phyloP scores from a whole-genome alignment of 2,888 invertebrate species.

The Crematogaster levior region DNA sequence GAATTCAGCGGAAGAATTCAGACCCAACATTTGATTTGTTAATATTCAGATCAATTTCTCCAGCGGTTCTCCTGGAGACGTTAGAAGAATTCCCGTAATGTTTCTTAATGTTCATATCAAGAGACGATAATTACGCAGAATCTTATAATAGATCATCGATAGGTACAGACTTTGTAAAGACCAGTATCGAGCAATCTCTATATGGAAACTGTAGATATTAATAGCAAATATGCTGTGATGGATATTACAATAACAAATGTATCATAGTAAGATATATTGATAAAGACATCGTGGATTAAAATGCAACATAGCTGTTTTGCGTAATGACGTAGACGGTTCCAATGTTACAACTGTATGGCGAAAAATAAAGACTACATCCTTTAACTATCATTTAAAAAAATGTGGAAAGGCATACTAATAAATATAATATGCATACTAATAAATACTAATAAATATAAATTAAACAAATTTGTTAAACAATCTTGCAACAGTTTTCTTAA shows the following conservation, averaged over 20 bases:
- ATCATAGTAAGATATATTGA: slow-evolving; percentile 46
- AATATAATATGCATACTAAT: too few relatives aligned
- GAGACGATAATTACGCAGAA: not conserved
- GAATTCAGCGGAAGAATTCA: slow-evolving; percentile 17
- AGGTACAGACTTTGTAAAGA: slow-evolving; percentile 5
- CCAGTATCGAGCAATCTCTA: slow-evolving; percentile 36
- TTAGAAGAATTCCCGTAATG: not conserved
- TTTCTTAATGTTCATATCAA: not conserved
- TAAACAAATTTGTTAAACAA: not conserved
- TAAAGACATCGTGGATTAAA: slow-evolving; percentile 40
- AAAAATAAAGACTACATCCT: not conserved
- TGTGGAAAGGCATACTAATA: not conserved
- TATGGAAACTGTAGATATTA: slow-evolving; percentile 36
- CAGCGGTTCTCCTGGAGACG: not conserved
- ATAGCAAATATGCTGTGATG: slow-evolving; percentile 26
- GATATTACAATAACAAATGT: slow-evolving; percentile 52
- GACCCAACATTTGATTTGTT: too few relatives aligned
- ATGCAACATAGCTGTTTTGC: slow-evolving; percentile 42
- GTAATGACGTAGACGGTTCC: slow-evolving; percentile 30
- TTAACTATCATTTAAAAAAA: too few relatives aligned
- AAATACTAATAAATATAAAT: not conserved
- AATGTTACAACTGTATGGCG: slow-evolving; percentile 36
- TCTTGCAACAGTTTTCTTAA: not conserved
- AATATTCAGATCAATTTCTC: not conserved
- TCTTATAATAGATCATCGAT: slow-evolving; percentile 11